Conservation (phyloP, 2,888 invertebrate species). For the Nezara viridula region DNA sequence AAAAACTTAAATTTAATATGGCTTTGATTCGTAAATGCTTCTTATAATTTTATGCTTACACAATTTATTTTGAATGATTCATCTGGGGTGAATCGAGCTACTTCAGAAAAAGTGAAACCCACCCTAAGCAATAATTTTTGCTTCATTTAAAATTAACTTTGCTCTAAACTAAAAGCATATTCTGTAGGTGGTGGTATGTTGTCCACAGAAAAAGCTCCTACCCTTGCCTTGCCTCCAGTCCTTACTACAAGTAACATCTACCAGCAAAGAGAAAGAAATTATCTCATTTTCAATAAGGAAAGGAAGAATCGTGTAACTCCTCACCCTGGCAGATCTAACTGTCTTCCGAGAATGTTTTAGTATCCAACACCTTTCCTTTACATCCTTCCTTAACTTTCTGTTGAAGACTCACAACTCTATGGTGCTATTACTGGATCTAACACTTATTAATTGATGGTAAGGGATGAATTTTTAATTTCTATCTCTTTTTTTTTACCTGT, state of each 20-base stretch:
- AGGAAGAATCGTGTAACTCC: slow-evolving; percentile 40
- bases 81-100: slow-evolving; percentile 7
- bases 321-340: slow-evolving; percentile 50
- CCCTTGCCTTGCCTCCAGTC: slow-evolving; percentile 53
- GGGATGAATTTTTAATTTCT: not conserved
- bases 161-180: not conserved
- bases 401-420: slow-evolving; percentile 1
- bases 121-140: not conserved
- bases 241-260: slow-evolving; percentile 48
- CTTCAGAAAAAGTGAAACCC: not conserved
- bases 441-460: not conserved
- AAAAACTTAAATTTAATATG: not conserved
- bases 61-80: not conserved
- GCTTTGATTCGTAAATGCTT: not conserved
- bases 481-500: not conserved
- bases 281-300: slow-evolving; percentile 52
- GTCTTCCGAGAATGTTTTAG: slow-evolving; percentile 54
- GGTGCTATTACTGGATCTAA: not conserved
- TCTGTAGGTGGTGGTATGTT: slow-evolving; percentile 50
- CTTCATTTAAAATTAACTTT: not conserved
- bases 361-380: slow-evolving; percentile 43
- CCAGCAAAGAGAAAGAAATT: slow-evolving; percentile 54
- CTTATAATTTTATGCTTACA: not conserved
- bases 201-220: slow-evolving; percentile 46
- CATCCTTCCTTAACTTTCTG: slow-evolving; percentile 17